Percentiles rank a stretch among this genome's conserved stretches.
phyloP scores from a whole-genome alignment of 2,113 vertebrate genomes.

The Spea multiplicata region DNA sequence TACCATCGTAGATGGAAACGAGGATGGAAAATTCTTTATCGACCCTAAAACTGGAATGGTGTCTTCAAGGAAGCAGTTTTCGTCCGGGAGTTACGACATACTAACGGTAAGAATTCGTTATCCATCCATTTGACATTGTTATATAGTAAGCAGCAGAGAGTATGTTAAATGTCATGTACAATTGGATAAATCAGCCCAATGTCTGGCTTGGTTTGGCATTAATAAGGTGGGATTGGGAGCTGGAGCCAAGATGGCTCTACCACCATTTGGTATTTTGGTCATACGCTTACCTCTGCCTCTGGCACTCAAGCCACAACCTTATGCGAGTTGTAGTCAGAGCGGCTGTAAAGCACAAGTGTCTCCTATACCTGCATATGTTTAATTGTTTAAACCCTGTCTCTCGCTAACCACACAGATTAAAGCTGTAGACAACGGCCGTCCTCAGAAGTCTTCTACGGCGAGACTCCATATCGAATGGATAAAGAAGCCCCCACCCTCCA shows the following conservation, averaged over 20 bases:
- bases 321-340: no score
- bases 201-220: no score
- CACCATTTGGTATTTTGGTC: no score
- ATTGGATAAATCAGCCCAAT: no score
- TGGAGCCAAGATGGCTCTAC: no score
- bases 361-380: background rate
- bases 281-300: no score
- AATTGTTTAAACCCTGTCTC: background rate
- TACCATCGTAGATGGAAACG: constrained; percentile 89
- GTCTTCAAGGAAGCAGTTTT: constrained; percentile 91
- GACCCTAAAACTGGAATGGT: constrained; percentile 94
- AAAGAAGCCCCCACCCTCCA: constrained; percentile 70
- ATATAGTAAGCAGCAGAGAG: constrained; percentile 25
- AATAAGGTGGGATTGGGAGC: no score
- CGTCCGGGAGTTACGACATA: constrained; percentile 90
- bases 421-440: constrained; percentile 91
- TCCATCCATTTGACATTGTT: constrained; percentile 31
- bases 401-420: constrained; percentile 75
- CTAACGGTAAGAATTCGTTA: constrained; percentile 78
- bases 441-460: constrained; percentile 87
- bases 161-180: background rate
- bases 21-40: constrained; percentile 92
- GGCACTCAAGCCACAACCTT: no score
- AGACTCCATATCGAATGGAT: constrained; percentile 97
- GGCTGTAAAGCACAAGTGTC: background rate